Conservation (phyloP, 1,140 invertebrate genomes). For the Drosophila tristis region DNA sequence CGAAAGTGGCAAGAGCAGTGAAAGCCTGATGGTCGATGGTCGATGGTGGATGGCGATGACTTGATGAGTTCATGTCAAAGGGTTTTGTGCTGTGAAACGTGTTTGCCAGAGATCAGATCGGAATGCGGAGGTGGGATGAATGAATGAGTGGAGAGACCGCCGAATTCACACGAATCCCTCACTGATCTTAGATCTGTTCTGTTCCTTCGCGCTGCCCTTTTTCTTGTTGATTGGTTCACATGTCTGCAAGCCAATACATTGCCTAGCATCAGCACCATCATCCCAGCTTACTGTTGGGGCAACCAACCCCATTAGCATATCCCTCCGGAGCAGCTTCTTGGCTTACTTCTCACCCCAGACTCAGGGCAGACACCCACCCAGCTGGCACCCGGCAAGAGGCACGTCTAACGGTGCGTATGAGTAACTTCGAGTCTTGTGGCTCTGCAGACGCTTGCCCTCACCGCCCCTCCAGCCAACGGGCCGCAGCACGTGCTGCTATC, state of each 20-base stretch:
- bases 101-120: not conserved
- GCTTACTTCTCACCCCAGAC: constrained; percentile 17
- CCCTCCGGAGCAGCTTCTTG: constrained; percentile 35
- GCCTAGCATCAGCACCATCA: too few relatives aligned
- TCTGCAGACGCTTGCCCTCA: constrained; percentile 29
- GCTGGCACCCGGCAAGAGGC: constrained; percentile 24
- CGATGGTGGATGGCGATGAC: constrained; percentile 10
- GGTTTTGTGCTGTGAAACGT: constrained; percentile 18
- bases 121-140: not conserved
- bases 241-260: too few relatives aligned
- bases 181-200: too few relatives aligned
- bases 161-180: too few relatives aligned
- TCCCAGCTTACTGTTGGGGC: constrained; percentile 26
- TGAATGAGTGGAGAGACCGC: too few relatives aligned
- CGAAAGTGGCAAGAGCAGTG: constrained; percentile 38
- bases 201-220: too few relatives aligned
- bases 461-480: constrained; percentile 7
- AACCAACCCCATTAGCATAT: constrained; percentile 51
- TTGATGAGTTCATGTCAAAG: constrained; percentile 42
- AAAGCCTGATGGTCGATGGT: constrained; percentile 11
- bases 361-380: constrained; percentile 30
- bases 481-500: constrained; percentile 49
- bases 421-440: constrained; percentile 51
- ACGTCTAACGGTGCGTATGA: constrained; percentile 68
- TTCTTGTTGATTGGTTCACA: too few relatives aligned